Evolutionary conservation across 2,888 invertebrate species (phyloP), one percentile per base, ranked within the genome.

Genomic region (Cistogaster globosa): DNA sequence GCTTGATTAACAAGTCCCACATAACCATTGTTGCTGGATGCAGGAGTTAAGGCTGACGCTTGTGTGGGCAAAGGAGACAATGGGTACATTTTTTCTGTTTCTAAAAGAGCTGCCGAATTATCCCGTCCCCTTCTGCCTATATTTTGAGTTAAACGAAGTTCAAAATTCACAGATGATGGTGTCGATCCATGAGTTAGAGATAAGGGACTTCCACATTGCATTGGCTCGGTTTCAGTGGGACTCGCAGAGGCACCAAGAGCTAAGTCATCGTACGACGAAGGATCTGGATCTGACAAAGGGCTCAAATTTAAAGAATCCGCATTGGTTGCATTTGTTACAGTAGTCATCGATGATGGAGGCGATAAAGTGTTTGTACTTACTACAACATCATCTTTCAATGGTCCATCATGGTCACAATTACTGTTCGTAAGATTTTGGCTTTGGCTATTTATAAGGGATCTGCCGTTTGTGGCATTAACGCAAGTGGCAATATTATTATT

Each of bases 1-100:
- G 97, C 97, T 92, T 97, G 97, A 92, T 97, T 97, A 11, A 97
- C 97, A 68, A 97, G 93, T 48, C 97, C 97, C 12, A 97, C 96
- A 91, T 96, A 96, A 16, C 90, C 89, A 8, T 67, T 85, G 48
- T 82, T 89, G 8, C 88, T 87, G 16, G 87, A 87, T 16, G 87
- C 78, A 0, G 86, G 63, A 36, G 72, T 79, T 71, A 74, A 77
- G 32, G 71, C 75, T n/a, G 75, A 57, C 9, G 68, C 26, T 2
- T 71, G 38, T 20, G 77, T 72, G 11, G 76, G 65, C n/a, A 82
- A 60, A 0, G 86, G 60, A 1, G 86, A 67, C 1, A 81, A 76
- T 14, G 76, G 86, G 32, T 75, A 68, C 9, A 81, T 75, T 62
- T 81, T 83, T 36, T 76, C 79, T n/a, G 68, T 53, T 36, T 75